Evolutionary conservation across 2,113 vertebrate genomes (phyloP), one percentile per base, ranked within the genome.

Genomic region (Quiscalus mexicanus): DNA sequence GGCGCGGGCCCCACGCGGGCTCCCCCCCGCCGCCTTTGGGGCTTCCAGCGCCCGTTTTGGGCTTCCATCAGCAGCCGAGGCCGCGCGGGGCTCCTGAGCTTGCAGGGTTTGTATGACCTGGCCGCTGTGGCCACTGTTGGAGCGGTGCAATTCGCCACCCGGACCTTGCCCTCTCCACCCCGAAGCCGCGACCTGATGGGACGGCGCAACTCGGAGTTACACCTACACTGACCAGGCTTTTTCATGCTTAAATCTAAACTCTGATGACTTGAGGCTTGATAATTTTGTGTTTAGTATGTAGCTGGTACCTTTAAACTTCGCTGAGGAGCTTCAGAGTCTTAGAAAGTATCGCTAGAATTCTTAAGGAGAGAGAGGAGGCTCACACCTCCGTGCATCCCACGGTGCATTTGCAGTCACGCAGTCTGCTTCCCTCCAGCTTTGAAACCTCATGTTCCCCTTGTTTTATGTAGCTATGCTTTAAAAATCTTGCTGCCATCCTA

Each of bases 11-110:
- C 58, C 22, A 2, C 9, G 64, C 22, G 31, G 42, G 42, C 37
- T 49, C 3, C 0, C 5, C 45, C 10, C 45, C 3, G 52, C 23
- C 21, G 12, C 15, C 0, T 7, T 0, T 1, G 11, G 4, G 6
- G n/a, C 15, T 39, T 4, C 2, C 27, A 0, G 23, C 2, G 45
- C 31, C 22, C 10, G 13, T 0, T 5, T 0, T 1, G 12, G 4
- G 5, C 28, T 12, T 35, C 4, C 2, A 24, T 0, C 24, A 0
- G 31, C 22, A 0, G 4, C 25, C 39, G 15, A 18, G 50, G 11
- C 45, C 3, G 6, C 33, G 22, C 39, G 1, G 15, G 1, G 18
- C 25, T 53, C 39, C 50, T 8, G 2, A 4, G 0, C 8, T 5
- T 1, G 65, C 5, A 6, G 42, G 2, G 2, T 18, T 11, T 10